Conservation (phyloP, 1,140 invertebrate species). For the Acromyrmex charruanus region DNA sequence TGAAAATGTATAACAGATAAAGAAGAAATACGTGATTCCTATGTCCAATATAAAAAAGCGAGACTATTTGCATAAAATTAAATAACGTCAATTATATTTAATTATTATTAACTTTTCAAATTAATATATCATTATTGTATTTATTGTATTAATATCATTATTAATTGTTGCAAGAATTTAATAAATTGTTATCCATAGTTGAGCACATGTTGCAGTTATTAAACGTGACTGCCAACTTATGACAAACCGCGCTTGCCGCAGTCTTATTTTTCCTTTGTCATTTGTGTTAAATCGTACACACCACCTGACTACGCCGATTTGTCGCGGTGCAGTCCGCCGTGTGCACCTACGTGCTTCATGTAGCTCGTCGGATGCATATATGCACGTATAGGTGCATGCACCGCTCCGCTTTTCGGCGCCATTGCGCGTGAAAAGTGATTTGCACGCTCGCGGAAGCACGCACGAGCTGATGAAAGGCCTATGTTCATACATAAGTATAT, state of each 20-base stretch:
- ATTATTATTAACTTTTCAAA: background rate
- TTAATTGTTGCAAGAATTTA: background rate
- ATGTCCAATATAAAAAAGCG: background rate
- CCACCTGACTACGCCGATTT: constrained; percentile 11
- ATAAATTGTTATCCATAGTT: background rate
- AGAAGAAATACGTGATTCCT: background rate
- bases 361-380: constrained; percentile 34
- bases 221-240: constrained; percentile 27
- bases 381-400: constrained; percentile 36
- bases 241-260: constrained; percentile 7
- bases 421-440: constrained; percentile 74
- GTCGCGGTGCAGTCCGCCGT: constrained; percentile 39
- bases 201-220: background rate
- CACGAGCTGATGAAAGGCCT: constrained; percentile 68
- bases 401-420: constrained; percentile 63
- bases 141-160: background rate
- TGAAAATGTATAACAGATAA: constrained; percentile 5
- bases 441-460: constrained; percentile 68
- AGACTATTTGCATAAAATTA: background rate
- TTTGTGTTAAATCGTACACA: constrained; percentile 48
- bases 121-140: background rate
- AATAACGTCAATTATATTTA: background rate
- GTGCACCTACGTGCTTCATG: constrained; percentile 25
- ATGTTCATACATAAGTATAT: constrained; percentile 71
- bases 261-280: constrained; percentile 49